Conservation (phyloP, 2,113 vertebrate species). For the Spilogale gracilis region DNA sequence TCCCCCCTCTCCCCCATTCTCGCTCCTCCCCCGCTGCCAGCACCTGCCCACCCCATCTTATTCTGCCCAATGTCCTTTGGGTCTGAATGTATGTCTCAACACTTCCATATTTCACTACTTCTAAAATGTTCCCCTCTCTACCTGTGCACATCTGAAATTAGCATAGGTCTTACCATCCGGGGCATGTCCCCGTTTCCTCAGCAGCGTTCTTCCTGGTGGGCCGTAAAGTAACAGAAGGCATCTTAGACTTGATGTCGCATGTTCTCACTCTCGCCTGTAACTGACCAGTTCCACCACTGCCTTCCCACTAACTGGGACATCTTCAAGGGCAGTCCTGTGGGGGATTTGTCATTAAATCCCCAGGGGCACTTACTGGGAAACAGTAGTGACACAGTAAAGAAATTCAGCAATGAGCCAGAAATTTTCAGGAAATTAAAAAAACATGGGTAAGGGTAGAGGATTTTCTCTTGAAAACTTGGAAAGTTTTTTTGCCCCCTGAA, state of each 20-base stretch:
- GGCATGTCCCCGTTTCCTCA: neutral
- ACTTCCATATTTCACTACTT: neutral
- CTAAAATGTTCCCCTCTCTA: neutral
- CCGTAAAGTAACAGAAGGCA: neutral
- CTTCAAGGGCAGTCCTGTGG: neutral
- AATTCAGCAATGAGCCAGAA: neutral
- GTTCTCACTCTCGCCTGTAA: neutral
- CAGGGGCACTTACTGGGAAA: neutral
- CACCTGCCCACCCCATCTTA: neutral
- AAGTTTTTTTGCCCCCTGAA: neutral
- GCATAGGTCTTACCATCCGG: neutral
- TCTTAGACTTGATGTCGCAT: neutral
- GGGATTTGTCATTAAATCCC: neutral
- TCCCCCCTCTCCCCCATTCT: neutral
- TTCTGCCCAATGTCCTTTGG: neutral
- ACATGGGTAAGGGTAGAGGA: neutral
- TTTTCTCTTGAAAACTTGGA: neutral
- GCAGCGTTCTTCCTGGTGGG: neutral
- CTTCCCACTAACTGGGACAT: neutral
- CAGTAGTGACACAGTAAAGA: neutral
- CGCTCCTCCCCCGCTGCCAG: neutral
- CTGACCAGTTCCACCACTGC: neutral
- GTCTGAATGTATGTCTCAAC: neutral
- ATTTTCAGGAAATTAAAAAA: neutral
- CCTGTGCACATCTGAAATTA: neutral